Percentiles rank a stretch among this genome's conserved stretches.
Evolutionary conservation across 2,113 vertebrate genomes (phyloP).

Genomic region (Coracopsis vasa): DNA sequence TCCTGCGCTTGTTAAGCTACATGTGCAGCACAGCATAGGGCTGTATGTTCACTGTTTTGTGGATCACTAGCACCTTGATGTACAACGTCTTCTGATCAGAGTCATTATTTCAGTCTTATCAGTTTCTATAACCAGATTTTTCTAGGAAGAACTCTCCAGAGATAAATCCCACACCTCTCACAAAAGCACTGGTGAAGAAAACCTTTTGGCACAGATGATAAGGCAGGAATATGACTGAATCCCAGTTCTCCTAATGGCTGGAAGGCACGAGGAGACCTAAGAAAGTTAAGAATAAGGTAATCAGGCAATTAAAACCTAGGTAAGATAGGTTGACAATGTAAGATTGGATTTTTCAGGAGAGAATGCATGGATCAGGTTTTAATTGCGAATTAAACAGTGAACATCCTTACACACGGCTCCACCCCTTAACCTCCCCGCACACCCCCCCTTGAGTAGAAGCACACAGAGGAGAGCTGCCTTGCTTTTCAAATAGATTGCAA

Average conservation of each 20-base stretch:
- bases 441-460: not conserved
- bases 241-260: not conserved
- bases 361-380: not conserved
- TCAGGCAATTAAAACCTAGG: not conserved
- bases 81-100: not conserved
- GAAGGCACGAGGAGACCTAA: not conserved
- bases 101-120: not conserved
- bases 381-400: no score
- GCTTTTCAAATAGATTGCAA: not conserved
- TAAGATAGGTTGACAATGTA: not conserved
- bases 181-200: not conserved
- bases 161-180: not conserved
- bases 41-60: not conserved
- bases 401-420: not conserved
- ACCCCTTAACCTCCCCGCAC: not conserved
- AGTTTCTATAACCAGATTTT: not conserved
- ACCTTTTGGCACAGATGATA: not conserved
- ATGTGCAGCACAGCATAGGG: not conserved
- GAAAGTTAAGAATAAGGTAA: not conserved
- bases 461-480: not conserved
- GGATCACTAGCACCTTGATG: not conserved
- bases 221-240: not conserved
- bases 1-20: not conserved
- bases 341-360: not conserved
- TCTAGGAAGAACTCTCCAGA: not conserved